A percentile compares a stretch with the other conserved stretches of the same genome.
Conservation (phyloP, 2,888 invertebrate genomes). For the Epirrhoe alternata region DNA sequence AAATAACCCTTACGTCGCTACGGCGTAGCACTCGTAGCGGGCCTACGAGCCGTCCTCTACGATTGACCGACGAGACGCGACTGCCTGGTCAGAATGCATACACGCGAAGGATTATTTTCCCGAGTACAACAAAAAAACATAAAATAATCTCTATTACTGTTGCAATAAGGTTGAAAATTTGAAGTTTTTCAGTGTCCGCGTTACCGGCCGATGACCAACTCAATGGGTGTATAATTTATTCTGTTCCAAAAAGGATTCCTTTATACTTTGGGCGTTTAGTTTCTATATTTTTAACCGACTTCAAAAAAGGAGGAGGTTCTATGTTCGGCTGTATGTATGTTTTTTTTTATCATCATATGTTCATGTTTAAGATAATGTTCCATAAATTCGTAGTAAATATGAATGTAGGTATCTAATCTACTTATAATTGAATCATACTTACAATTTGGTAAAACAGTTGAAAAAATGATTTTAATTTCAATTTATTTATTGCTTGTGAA, state of each 20-base stretch:
- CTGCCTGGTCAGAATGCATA: constrained; percentile 40
- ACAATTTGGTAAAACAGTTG: too few relatives aligned
- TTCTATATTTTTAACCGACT: too few relatives aligned
- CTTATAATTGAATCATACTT: too few relatives aligned
- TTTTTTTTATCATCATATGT: too few relatives aligned
- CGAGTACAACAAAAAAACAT: constrained; percentile 3
- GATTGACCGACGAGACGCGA: constrained; percentile 50
- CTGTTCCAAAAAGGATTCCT: constrained; percentile 16
- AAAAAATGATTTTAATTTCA: too few relatives aligned
- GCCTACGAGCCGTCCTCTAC: constrained; percentile 53
- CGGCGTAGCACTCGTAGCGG: constrained; percentile 49
- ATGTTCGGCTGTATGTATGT: too few relatives aligned
- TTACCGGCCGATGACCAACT: constrained; percentile 66
- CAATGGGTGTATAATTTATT: constrained; percentile 31
- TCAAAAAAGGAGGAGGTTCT: too few relatives aligned
- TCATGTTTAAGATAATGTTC: neutral
- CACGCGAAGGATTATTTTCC: constrained; percentile 24
- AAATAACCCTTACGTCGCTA: constrained; percentile 40
- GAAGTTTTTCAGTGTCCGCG: constrained; percentile 8
- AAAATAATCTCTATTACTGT: constrained; percentile 21
- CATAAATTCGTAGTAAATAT: too few relatives aligned
- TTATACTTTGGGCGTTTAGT: neutral
- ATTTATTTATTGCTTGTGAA: too few relatives aligned
- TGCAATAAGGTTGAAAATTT: constrained; percentile 16
- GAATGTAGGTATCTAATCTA: too few relatives aligned